Evolutionary conservation across 35 echinoderm and acorn worm genomes (phyloP).

Genomic region (Eucidaris tribuloides): DNA sequence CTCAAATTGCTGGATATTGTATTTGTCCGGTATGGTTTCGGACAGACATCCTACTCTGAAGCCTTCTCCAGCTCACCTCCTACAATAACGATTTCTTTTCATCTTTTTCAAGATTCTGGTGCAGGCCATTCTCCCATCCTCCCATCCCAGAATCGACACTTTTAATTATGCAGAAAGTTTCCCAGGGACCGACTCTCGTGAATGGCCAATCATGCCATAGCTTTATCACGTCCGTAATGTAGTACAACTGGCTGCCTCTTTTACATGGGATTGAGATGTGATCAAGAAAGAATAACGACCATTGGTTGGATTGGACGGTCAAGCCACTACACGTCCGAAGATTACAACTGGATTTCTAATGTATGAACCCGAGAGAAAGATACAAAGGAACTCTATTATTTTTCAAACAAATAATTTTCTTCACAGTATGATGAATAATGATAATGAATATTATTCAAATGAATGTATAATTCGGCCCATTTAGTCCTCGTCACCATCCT

Average conservation of each 20-base stretch:
- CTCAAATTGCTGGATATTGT: background rate
- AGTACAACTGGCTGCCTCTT: background rate
- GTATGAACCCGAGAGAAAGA: background rate
- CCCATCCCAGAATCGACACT: background rate
- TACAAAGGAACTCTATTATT: background rate
- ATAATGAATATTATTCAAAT: background rate
- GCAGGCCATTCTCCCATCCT: background rate
- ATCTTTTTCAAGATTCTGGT: no score
- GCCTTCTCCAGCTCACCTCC: background rate
- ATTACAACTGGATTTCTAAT: background rate
- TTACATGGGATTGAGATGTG: background rate
- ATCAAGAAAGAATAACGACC: background rate
- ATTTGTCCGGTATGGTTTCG: slow-evolving; percentile 21
- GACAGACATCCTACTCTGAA: background rate
- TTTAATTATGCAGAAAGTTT: slow-evolving; percentile 9
- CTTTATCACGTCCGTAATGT: background rate
- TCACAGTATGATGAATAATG: background rate
- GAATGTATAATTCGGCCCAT: background rate
- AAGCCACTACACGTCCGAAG: background rate
- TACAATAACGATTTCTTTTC: no score
- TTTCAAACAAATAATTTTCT: background rate
- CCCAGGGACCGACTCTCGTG: background rate
- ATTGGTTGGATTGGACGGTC: background rate
- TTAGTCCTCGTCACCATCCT: background rate
- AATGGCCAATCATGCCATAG: background rate